Base-by-base conservation (phyloP, 2,113 vertebrate species). In the Cricetomys ansorgei region DNA sequence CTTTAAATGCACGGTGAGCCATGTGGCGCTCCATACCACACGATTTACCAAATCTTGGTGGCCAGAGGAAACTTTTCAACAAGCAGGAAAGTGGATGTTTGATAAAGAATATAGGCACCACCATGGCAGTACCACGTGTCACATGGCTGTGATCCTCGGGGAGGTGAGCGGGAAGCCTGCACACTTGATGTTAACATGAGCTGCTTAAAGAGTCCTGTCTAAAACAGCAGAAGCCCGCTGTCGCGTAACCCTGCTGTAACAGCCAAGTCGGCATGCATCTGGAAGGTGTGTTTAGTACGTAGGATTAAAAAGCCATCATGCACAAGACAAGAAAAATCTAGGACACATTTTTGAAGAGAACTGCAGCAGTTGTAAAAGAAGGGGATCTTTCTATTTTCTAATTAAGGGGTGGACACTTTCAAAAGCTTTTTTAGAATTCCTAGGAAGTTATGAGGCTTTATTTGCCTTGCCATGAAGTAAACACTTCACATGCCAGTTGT, bases 321-420 rank as follows among this genome's bases (percentile, higher is more conserved):
- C 16, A 72, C 64, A 79, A 94, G 57, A 88, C 16, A 55, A 92
- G 50, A 50, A 88, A 94, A 94, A 88, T 25, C 37, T 76, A 45
- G 25, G 45, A 10, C 34, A 89, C 27, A 13, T 89, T 92, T 95
- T 93, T 45, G 55, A 84, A 96, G 83, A 88, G 76, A 96, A 90
- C 9, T 19, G 34, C 43, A 65, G 53, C 4, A 67, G 9, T 85
- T 91, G 53, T 62, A 37, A 65, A 80, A 64, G 34, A 64, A 92
- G 15, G 48, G 31, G 57, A 25, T 43, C 25, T 88, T 69, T 80
- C 53, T 88, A 70, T 85, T 94, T 96, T 80, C 73, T 59, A 92
- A 84, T 75, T 40, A 89, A 93, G 50, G 43, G 62, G 83, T 83
- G 25, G 81, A 87, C 67, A 45, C 43, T 72, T 79, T 67, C 53